phyloP scores from a whole-genome alignment of 2,797 vertebrate genomes.

The Phoxinus dragarum region DNA sequence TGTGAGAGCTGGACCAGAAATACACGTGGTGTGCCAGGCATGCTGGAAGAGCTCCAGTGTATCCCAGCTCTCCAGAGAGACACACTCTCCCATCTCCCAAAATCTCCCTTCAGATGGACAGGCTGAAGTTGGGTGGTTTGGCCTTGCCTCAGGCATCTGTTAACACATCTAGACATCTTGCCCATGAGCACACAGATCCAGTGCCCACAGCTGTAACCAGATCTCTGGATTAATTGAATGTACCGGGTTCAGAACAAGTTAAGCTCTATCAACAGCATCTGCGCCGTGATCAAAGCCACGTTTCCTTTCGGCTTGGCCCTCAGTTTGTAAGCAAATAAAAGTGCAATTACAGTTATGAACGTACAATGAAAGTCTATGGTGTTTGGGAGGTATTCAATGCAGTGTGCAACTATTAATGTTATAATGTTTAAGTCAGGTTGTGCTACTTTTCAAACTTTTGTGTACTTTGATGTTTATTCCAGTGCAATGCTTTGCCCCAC shows the following conservation, averaged over 20 bases:
- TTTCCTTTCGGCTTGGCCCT: not conserved
- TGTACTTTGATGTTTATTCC: not conserved
- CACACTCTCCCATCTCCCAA: conserved; percentile 34
- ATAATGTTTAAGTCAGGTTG: not conserved
- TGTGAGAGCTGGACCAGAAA: conserved; percentile 62
- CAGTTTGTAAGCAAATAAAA: not conserved
- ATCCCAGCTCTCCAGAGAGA: conserved; percentile 35
- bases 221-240: conserved; percentile 3
- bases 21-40: conserved; percentile 45
- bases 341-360: not conserved
- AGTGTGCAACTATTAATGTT: not conserved
- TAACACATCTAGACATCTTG: conserved; percentile 16
- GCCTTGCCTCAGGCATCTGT: not conserved
- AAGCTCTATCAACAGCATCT: not conserved
- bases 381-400: not conserved
- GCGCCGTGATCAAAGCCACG: not conserved
- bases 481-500: not conserved
- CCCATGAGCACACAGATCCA: not conserved
- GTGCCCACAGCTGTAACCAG: not conserved
- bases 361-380: not conserved
- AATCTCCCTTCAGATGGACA: conserved; percentile 26
- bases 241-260: conserved; percentile 2
- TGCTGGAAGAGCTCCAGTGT: conserved; percentile 43
- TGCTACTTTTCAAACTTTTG: not conserved
- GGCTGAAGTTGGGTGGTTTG: conserved; percentile 7